Evolutionary conservation across 2,113 vertebrate species (phyloP).

Genomic region (Alexandromys fortis): DNA sequence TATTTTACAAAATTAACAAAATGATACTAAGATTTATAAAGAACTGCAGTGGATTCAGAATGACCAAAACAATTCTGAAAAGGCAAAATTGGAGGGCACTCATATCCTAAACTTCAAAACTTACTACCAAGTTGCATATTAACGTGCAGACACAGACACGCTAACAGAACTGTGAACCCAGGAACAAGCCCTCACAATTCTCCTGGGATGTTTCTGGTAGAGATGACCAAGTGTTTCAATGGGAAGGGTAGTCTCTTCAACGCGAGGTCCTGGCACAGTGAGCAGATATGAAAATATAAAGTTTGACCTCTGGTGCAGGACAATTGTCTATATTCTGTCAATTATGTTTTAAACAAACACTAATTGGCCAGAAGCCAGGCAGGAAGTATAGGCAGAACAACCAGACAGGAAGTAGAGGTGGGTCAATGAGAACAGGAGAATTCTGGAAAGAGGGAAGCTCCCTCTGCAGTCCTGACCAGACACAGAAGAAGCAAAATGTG

Average conservation of each 20-base stretch:
- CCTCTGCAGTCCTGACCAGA: no score
- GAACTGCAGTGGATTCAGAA: background rate
- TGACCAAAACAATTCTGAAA: background rate
- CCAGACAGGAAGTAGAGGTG: no score
- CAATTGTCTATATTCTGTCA: no score
- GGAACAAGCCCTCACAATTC: background rate
- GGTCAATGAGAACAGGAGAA: no score
- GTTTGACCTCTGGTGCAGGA: background rate
- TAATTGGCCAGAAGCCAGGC: no score
- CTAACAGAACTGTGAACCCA: background rate
- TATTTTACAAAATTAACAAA: background rate
- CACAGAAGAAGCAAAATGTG: no score
- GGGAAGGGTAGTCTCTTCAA: background rate
- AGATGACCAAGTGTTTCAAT: no score
- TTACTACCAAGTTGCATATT: background rate
- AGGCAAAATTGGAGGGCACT: background rate
- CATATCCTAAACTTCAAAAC: constrained; percentile 10
- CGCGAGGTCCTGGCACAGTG: background rate
- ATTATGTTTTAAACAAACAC: no score
- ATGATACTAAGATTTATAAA: constrained; percentile 18
- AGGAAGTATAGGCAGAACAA: no score
- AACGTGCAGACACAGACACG: background rate
- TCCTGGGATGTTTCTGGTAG: background rate
- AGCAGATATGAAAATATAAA: background rate
- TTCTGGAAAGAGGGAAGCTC: no score